Evolutionary conservation across 2,888 invertebrate genomes (phyloP).

Genomic region (Polyommatus icarus): DNA sequence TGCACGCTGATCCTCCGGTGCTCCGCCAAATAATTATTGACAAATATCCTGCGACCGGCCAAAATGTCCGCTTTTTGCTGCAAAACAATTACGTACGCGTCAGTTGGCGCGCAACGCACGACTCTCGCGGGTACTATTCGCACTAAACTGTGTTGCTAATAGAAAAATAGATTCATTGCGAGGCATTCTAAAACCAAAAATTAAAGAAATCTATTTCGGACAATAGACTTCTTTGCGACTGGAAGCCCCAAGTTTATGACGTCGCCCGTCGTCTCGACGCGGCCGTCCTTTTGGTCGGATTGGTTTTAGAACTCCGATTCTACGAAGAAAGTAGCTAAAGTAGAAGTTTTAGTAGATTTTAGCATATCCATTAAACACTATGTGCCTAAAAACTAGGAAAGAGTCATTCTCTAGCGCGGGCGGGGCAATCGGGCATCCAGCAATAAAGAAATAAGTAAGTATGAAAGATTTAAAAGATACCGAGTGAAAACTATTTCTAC

Average conservation of each 20-base stretch:
- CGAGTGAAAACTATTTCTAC: slow-evolving; percentile 72
- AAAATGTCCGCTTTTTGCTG: slow-evolving; percentile 81
- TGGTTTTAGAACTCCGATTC: slow-evolving; percentile 66
- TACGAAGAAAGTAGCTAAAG: slow-evolving; percentile 58
- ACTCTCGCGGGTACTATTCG: slow-evolving; percentile 43
- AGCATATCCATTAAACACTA: slow-evolving; percentile 68
- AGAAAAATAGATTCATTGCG: slow-evolving; percentile 48
- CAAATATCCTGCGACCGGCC: slow-evolving; percentile 81
- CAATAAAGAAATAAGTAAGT: slow-evolving; percentile 63
- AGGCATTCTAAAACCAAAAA: slow-evolving; percentile 67
- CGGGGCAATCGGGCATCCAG: slow-evolving; percentile 73
- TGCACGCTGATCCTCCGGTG: slow-evolving; percentile 81
- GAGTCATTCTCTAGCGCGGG: slow-evolving; percentile 77
- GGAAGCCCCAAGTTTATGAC: slow-evolving; percentile 25
- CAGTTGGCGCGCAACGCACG: slow-evolving; percentile 55
- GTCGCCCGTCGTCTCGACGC: slow-evolving; percentile 29
- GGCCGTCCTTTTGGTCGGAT: slow-evolving; percentile 39
- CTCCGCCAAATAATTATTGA: slow-evolving; percentile 82
- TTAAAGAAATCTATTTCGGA: slow-evolving; percentile 26
- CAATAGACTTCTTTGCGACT: slow-evolving; percentile 27
- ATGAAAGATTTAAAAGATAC: slow-evolving; percentile 59
- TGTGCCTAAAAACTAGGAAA: slow-evolving; percentile 70
- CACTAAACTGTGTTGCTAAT: slow-evolving; percentile 62
- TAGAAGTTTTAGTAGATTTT: slow-evolving; percentile 55
- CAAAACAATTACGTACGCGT: slow-evolving; percentile 73